A percentile compares a stretch with the other conserved stretches of the same genome.
Conservation (phyloP, 2,113 vertebrate species). For the Microcebus jonahi region DNA sequence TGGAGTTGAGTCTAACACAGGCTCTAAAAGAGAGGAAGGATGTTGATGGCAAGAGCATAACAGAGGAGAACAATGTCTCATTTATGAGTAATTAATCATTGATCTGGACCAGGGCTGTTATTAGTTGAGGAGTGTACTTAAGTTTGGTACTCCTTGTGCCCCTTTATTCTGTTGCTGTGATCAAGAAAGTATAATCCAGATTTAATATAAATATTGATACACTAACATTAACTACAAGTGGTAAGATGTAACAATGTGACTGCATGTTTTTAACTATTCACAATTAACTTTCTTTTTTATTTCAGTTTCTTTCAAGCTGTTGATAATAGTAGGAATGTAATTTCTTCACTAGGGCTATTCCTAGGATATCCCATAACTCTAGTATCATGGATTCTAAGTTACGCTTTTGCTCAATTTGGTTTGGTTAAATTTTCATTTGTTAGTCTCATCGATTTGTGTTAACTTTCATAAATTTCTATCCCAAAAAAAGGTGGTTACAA, state of each 20-base stretch:
- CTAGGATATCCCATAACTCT: neutral
- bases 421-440: neutral
- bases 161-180: conserved; percentile 10
- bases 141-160: neutral
- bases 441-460: neutral
- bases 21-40: neutral
- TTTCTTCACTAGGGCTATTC: neutral
- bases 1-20: neutral
- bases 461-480: neutral
- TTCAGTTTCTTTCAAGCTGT: neutral
- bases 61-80: neutral
- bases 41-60: neutral
- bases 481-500: neutral
- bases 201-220: conserved; percentile 28
- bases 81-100: conserved; percentile 39
- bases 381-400: neutral
- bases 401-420: neutral
- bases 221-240: neutral
- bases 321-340: neutral
- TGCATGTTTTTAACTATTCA: neutral
- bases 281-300: neutral
- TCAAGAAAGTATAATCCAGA: neutral
- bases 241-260: conserved; percentile 13
- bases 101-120: neutral
- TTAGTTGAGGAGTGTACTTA: conserved; percentile 20